Evolutionary conservation across 2,113 vertebrate species (phyloP), one percentile per base, ranked within the genome.

Genomic region (Baryphthengus martii): DNA sequence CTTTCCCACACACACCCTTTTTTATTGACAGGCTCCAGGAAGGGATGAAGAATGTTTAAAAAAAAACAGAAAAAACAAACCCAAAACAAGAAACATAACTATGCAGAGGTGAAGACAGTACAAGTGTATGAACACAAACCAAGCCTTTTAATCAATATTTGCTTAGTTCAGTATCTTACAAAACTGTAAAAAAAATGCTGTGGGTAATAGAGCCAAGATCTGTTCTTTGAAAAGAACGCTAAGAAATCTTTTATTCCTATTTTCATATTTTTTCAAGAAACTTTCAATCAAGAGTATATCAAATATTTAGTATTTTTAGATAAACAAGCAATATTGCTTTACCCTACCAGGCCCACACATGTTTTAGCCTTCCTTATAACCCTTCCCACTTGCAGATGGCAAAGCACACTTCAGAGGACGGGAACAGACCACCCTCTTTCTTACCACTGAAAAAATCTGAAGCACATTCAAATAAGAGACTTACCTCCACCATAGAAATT

Each of bases 391-490:
- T 45, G 62, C 86, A 87, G 24, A 77, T 11, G 71, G 66, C 89
- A 92, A 96, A 97, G 96, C 94, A 97, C 95, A 94, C 45, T 67
- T 65, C 71, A 7, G 63, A 70, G 52, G 70, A 56, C 37, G 56
- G 67, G 18, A 56, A 63, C 37, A 62, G 39, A 42, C 63, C n/a
- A 37, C 55, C 53, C 47, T 84, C 59, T 45, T 58, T 65, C 72
- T 76, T 56, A 82, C 40, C 84, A 62, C 66, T 79, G 37, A 18
- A 73, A 73, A 29, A 93, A 70, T 19, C 59, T 58, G 83, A 92
- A 97, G 93, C 91, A 97, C 94, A 95, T 72, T 87, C 17, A 56
- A 56, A n/a, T 45, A 79, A 83, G 39, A 74, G 49, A 83, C 47
- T 94, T 73, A 65, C 53, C 52, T 83, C 17, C 18, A 56, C 28